Evolutionary conservation across 1,140 invertebrate species (phyloP), one percentile per base, ranked within the genome.

Genomic region (Aphelenchoides besseyi): DNA sequence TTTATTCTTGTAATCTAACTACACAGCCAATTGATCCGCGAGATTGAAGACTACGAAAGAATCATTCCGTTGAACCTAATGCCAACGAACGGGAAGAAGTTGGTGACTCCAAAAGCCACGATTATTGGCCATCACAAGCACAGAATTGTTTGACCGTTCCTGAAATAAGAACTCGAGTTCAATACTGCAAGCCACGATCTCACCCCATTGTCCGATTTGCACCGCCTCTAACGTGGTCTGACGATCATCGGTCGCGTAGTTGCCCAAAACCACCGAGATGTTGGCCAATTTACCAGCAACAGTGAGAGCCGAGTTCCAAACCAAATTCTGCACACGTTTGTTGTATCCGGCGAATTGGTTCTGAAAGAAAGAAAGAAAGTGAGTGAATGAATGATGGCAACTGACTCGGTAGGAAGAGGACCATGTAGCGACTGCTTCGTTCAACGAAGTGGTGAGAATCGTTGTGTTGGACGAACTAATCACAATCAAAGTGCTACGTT

Each of bases 281-380:
- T 48, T 48, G 12, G 41, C 23, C 12, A 61, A 36, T 29, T 61
- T 61, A 16, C 28, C 33, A 2, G n/a, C 59, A 26, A 18, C 59
- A n/a, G 59, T 61, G 26, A 30, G 16, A 1, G 59, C 28, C 0
- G 16, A 16, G 59, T 36, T 61, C 59, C 59, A 61, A 16, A 61
- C 2, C 16, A 61, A n/a, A 1, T n/a, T 30, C 30, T 61, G 16
- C n/a, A 61, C 30, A 26, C 59, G 59, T 29, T 61, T 61, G 2
- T 61, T 61, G 59, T 61, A 61, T n/a, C n/a, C n/a, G n/a, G 28
- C 2, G 2, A 61, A 61, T 61, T 61, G 1, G 59, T 52, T 61
- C 59, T 35, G n/a, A 16, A 61, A 18, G 41, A 48, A 12, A 23
- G n/a, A n/a, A n/a, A n/a, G n/a, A n/a, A n/a, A n/a, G n/a, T n/a